These are phyloP conservation scores for Peromyscus eremicus DNA, from an alignment of 2,797 vertebrate species.

Conservation along the genomic window DNA sequence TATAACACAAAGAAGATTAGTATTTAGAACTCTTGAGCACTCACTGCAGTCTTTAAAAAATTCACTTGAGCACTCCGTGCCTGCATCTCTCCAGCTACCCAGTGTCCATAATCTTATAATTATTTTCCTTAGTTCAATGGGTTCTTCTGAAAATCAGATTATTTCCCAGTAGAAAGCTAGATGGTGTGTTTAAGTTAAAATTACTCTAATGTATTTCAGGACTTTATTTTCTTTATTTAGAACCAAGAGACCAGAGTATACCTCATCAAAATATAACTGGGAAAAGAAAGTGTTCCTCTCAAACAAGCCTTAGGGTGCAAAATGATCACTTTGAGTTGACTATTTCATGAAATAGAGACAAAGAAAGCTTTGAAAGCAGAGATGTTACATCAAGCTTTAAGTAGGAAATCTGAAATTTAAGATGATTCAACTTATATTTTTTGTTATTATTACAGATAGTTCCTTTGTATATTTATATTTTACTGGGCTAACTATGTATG, in stretches of 20 bases:
- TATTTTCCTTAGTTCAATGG: not conserved
- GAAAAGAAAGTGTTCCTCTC: not conserved
- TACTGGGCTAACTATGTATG: not conserved
- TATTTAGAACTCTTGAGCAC: not conserved
- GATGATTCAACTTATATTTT: not conserved
- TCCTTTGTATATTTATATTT: not conserved
- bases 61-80: not conserved
- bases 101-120: not conserved
- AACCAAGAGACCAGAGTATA: not conserved
- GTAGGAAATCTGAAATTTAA: not conserved
- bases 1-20: not conserved
- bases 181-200: conserved; percentile 9
- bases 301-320: not conserved
- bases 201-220: not conserved
- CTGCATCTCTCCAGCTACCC: not conserved
- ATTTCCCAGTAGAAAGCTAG: conserved; percentile 22
- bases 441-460: not conserved
- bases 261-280: not conserved
- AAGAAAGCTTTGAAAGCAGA: not conserved
- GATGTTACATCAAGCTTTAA: not conserved
- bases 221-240: conserved; percentile 49
- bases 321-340: not conserved
- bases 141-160: not conserved
- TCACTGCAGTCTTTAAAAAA: conserved; percentile 26
- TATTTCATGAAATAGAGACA: not conserved